Base-by-base conservation (phyloP, 2,888 invertebrate species). In the Cetonia aurata region DNA sequence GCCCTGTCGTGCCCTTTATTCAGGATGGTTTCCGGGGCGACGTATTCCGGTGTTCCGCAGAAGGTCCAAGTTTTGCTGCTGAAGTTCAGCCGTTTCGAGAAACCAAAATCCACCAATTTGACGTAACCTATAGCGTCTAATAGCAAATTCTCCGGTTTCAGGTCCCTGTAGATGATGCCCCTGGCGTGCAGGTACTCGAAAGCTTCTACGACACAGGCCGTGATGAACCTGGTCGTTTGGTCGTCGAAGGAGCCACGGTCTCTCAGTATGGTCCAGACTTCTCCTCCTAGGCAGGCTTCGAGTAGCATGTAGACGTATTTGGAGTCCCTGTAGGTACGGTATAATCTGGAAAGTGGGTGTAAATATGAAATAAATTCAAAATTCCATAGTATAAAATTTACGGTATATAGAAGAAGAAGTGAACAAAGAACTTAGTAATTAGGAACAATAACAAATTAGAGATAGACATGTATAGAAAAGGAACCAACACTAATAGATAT, bases 21-120 rank as follows among this genome's bases (percentile, higher is more conserved):
- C 56, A 92, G 83, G 74, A 92, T 92, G 37, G 91, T 89, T 83
- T 92, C 88, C 0, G 88, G 88, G 0, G 88, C 86, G 3, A 87
- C 87, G 74, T 88, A 88, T 74, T 91, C 89, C 0, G 91, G 91
- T 0, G 91, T 92, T 1, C 92, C 92, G 80, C 92, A 92, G 82
- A 92, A 92, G 0, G 92, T 92, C 92, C 92, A 92, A 0, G 92
- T 92, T 80, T 91, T 91, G 66, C 88, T 85, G 67, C 90, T 90
- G 71, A 86, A 86, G 0, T 88, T 88, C 46, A 92, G 83, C 74
- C 88, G 84, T 82, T 92, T 92, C 8, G 91, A 89, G 80, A 92
- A 92, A 0, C 92, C 91, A 81, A 92, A 92, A 81, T 92, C 92
- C 8, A 88, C 88, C 81, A 92, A 82, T 85, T 92, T 92, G 10